Evolutionary conservation across 2,797 vertebrate genomes (phyloP), one percentile per base, ranked within the genome.

Genomic region (Sternarchorhynchus goeldii): DNA sequence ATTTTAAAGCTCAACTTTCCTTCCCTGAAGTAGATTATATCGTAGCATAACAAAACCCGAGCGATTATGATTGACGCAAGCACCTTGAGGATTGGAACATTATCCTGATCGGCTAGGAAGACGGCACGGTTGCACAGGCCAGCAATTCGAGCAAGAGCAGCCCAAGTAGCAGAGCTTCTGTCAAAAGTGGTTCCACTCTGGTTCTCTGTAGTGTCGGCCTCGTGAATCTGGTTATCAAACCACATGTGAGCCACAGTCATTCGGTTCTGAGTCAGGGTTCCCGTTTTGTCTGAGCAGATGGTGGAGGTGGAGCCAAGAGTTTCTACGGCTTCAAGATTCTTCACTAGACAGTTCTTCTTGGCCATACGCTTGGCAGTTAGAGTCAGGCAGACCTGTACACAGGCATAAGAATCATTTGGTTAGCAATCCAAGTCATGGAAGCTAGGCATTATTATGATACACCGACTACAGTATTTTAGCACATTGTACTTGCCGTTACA

Each of bases 341-440:
- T 99, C 71, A 99, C 97, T 81, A 99, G 86, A 83, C 97, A 99
- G 93, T 99, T 99, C 87, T 98, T 98, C 84, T 96, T 94, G 25
- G 97, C 97, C 97, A 99, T 99, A 20, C 97, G 95, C 83, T 99
- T 99, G 39, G 97, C 97, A 2, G 97, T 99, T 76, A 99, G 93
- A 0, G 97, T 99, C 88, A 99, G 88, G 87, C 97, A 99, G 10
- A 99, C 97, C 96, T 97, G 57, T 41, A 18, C 76, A 55, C 0
- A 14, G 6, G 25, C 50, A 79, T n/a, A 63, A 31, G 4, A 32
- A 65, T 17, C 0, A 62, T 58, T 25, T 5, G 4, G n/a, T 65
- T 58, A 71, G 32, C 18, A 29, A 6, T 58, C 53, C 10, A 8
- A 69, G 39, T 16, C 14, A 45, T 6, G 18, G 18, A 76, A 70